Base-by-base conservation (phyloP, 2,113 vertebrate species). In the Mus musculus region DNA sequence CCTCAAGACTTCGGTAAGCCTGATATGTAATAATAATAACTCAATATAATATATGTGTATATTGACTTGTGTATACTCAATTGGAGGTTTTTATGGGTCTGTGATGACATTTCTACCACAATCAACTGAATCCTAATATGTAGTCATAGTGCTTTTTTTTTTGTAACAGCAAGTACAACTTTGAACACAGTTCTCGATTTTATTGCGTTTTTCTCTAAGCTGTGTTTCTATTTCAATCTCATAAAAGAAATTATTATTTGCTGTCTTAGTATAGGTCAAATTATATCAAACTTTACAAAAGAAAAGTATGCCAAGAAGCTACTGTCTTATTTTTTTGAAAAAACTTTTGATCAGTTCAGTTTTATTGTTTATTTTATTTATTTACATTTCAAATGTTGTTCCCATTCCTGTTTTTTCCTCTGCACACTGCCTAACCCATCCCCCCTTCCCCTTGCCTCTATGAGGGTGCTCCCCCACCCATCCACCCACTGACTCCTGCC, bases 121-220 rank as follows among this genome's bases (percentile, higher is more conserved):
- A 69, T 36, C 42, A 85, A 65, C 92, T 72, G 52, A 49, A 82
- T 69, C 1, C 26, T 78, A 49, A 84, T 92, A 77, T 33, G 39
- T 12, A 84, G 28, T 82, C 16, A 77, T 39, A 36, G 28, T 89
- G 49, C 28, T 90, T 71, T 87, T 2, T 30, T 67, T 61, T 95
- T 96, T 75, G 24, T 5, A 24, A n/a, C 26, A 22, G 91, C 12
- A 88, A 86, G 36, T 89, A 10, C 72, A 93, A 36, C 67, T 95
- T 82, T 93, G 8, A 86, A 80, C 36, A 61, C 75, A 28, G 63
- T 88, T 28, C 52, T 96, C 71, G 28, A 90, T 78, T 93, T 91
- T 78, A 33, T 78, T 72, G 10, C 59, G 49, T 80, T 26, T 67
- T 86, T 86, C 82, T 52, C 24, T 73, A 0, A 17, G 14, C 22